phyloP scores from a whole-genome alignment of 2,797 vertebrate genomes.

The Acanthurus tractus region DNA sequence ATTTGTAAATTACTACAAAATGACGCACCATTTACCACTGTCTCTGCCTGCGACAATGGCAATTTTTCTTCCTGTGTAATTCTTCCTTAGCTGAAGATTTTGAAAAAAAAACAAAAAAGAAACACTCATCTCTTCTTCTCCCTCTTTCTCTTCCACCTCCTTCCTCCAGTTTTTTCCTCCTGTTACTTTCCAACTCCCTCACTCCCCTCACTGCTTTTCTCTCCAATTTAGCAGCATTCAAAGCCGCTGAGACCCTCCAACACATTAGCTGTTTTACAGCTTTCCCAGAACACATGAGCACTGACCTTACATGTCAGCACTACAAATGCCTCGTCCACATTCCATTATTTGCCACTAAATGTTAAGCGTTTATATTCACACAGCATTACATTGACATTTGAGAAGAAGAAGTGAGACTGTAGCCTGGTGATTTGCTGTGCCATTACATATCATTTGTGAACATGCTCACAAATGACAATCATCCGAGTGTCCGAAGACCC shows the following conservation, averaged over 20 bases:
- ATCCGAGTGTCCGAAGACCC: conserved; percentile 18
- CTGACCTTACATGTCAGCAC: conserved; percentile 86
- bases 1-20: conserved; percentile 90
- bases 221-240: conserved; percentile 75
- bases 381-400: conserved; percentile 80
- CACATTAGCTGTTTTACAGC: conserved; percentile 81
- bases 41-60: conserved; percentile 82
- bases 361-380: conserved; percentile 82
- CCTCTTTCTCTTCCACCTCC: conserved; percentile 34
- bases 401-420: conserved; percentile 57
- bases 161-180: conserved; percentile 55
- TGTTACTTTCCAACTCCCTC: conserved; percentile 65
- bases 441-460: conserved; percentile 68
- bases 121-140: conserved; percentile 49
- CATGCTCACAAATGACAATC: conserved; percentile 70
- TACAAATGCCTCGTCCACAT: conserved; percentile 81
- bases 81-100: conserved; percentile 65
- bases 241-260: conserved; percentile 67
- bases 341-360: conserved; percentile 81
- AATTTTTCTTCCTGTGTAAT: conserved; percentile 85
- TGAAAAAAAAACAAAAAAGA: conserved; percentile 43
- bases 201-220: conserved; percentile 68
- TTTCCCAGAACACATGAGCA: conserved; percentile 78
- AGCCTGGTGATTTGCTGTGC: conserved; percentile 56
- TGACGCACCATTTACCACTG: conserved; percentile 88